Evolutionary conservation across 2,113 vertebrate species (phyloP).

Genomic region (Motacilla tschutschensis): DNA sequence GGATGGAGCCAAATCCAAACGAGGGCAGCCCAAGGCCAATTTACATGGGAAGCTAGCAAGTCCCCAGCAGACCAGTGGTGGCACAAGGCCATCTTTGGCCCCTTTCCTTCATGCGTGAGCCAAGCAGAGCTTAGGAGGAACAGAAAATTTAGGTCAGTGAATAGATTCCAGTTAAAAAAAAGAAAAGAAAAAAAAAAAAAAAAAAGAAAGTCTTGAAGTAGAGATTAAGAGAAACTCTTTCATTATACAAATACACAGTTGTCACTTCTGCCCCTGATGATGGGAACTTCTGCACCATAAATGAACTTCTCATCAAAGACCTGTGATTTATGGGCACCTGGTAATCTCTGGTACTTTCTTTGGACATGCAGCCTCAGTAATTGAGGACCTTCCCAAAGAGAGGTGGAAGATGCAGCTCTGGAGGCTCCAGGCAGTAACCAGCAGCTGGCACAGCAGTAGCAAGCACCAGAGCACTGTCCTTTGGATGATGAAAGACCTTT

Average conservation of each 20-base stretch:
- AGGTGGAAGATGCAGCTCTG: neutral
- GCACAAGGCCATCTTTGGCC: neutral
- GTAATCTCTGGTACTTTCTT: neutral
- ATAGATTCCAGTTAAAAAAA: neutral
- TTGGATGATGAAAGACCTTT: neutral
- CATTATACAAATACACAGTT: neutral
- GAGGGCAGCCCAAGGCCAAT: neutral
- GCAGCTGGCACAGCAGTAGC: neutral
- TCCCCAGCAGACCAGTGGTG: neutral
- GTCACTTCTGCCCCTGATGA: neutral
- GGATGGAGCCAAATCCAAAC: neutral
- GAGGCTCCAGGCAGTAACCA: neutral
- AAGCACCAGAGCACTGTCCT: neutral
- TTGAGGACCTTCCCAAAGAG: neutral
- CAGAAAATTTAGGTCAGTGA: neutral
- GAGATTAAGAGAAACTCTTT: neutral
- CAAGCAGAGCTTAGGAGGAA: neutral
- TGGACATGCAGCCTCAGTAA: neutral
- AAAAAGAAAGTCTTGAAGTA: neutral
- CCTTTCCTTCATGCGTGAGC: neutral
- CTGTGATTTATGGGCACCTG: fast-evolving
- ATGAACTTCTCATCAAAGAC: neutral
- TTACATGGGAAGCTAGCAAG: neutral
- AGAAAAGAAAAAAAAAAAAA: fast-evolving
- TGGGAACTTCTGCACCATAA: neutral